phyloP scores from a whole-genome alignment of 2,113 vertebrate species.

The Ramphastos sulfuratus region DNA sequence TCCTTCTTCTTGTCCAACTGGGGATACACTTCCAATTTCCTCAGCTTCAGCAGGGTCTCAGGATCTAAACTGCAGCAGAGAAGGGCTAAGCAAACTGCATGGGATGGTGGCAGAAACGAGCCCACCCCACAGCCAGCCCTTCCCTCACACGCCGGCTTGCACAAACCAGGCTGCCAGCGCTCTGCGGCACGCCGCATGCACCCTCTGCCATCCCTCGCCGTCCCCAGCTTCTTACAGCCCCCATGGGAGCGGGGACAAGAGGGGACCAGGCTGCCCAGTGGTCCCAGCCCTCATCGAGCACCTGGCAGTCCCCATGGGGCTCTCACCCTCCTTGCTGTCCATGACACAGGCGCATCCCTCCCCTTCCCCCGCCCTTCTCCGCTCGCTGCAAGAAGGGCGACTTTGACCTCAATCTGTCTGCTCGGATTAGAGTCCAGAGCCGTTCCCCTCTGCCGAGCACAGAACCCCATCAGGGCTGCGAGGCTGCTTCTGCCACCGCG shows the following conservation, averaged over 20 bases:
- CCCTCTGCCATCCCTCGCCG: background rate
- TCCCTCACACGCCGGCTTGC: background rate
- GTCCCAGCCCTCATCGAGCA: background rate
- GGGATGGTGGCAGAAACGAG: rapidly evolving
- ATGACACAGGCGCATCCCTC: rapidly evolving
- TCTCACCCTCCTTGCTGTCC: background rate
- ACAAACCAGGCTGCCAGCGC: background rate
- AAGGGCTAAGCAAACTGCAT: background rate
- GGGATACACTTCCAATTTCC: background rate
- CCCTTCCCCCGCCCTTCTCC: background rate
- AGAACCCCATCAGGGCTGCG: background rate
- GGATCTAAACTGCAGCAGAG: background rate
- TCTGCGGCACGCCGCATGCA: rapidly evolving
- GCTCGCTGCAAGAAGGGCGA: background rate
- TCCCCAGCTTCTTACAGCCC: background rate
- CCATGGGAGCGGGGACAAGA: rapidly evolving
- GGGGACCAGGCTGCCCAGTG: rapidly evolving
- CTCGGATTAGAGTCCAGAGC: constrained; percentile 43
- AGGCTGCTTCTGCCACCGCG: background rate
- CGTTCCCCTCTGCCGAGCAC: constrained; percentile 18
- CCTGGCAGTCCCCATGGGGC: rapidly evolving
- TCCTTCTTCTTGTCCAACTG: background rate
- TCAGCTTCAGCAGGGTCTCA: rapidly evolving
- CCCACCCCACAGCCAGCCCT: background rate
- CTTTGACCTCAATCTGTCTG: constrained; percentile 71